Evolutionary conservation across 2,797 vertebrate genomes (phyloP).

Genomic region (Synaphobranchus kaupii): DNA sequence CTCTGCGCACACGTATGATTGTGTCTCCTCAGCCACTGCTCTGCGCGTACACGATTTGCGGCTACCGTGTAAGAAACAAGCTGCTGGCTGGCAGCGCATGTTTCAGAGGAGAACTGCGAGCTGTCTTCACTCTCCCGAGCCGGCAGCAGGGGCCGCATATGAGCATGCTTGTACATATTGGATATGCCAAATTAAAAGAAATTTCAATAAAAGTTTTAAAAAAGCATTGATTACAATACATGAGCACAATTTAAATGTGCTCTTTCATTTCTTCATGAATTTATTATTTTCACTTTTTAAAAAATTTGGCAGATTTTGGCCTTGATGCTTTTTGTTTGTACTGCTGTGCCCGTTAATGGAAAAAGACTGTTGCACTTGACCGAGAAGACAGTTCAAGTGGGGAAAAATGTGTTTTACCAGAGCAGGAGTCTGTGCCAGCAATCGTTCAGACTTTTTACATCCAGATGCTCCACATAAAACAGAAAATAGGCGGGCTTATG

Average conservation of each 20-base stretch:
- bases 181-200: no score
- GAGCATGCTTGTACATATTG: no score
- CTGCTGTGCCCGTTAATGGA: constrained; percentile 77
- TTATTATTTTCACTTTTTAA: constrained; percentile 56
- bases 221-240: neutral
- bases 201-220: no score
- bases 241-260: neutral
- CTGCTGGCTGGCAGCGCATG: no score
- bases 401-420: constrained; percentile 56
- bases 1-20: no score
- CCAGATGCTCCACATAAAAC: constrained; percentile 56
- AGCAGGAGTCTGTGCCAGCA: constrained; percentile 73
- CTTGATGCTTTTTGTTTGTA: constrained; percentile 47
- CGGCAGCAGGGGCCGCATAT: no score
- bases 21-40: no score
- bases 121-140: no score
- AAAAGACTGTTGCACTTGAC: constrained; percentile 49
- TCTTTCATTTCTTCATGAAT: neutral
- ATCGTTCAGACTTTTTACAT: constrained; percentile 65
- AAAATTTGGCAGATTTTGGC: neutral
- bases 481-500: constrained; percentile 55
- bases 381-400: constrained; percentile 8
- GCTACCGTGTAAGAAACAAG: no score
- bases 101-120: no score
- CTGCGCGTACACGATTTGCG: no score